phyloP scores from a whole-genome alignment of 2,888 invertebrate species.

The Drosophila bunnanda region DNA sequence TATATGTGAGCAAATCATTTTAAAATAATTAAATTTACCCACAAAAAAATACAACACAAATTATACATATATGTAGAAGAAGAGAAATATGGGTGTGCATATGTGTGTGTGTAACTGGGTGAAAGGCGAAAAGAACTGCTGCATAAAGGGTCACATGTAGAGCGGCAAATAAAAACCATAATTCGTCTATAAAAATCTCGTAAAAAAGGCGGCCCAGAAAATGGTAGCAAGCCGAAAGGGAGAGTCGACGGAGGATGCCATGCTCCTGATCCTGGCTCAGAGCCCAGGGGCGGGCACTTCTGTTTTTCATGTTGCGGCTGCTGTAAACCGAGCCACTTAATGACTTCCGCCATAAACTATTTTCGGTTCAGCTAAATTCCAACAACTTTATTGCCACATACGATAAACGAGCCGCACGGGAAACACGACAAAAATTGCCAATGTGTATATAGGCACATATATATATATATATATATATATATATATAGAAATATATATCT shows the following conservation, averaged over 20 bases:
- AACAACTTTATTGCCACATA: constrained; percentile 75
- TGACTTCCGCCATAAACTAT: constrained; percentile 80
- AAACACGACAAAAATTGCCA: constrained; percentile 72
- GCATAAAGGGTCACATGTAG: constrained; percentile 60
- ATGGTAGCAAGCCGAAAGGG: constrained; percentile 1
- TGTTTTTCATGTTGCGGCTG: constrained; percentile 80
- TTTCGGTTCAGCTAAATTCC: constrained; percentile 80
- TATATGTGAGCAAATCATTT: constrained; percentile 66
- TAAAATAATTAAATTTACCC: constrained; percentile 72
- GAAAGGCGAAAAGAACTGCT: constrained; percentile 44
- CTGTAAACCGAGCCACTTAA: constrained; percentile 80
- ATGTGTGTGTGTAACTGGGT: constrained; percentile 22
- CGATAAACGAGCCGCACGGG: constrained; percentile 42
- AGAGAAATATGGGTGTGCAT: constrained; percentile 7
- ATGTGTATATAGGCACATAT: constrained; percentile 29
- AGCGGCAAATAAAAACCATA: constrained; percentile 77
- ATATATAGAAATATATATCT: constrained; percentile 10
- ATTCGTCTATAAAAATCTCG: constrained; percentile 78
- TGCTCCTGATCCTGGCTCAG: constrained; percentile 11
- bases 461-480: constrained; percentile 22
- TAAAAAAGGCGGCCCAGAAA: constrained; percentile 67
- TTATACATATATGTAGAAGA: neutral
- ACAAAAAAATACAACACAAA: constrained; percentile 37
- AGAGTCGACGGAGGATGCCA: neutral
- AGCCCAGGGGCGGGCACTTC: constrained; percentile 64